A percentile compares a stretch with the other conserved stretches of the same genome.
Evolutionary conservation across 2,113 vertebrate species (phyloP).

Genomic region (Passer domesticus): DNA sequence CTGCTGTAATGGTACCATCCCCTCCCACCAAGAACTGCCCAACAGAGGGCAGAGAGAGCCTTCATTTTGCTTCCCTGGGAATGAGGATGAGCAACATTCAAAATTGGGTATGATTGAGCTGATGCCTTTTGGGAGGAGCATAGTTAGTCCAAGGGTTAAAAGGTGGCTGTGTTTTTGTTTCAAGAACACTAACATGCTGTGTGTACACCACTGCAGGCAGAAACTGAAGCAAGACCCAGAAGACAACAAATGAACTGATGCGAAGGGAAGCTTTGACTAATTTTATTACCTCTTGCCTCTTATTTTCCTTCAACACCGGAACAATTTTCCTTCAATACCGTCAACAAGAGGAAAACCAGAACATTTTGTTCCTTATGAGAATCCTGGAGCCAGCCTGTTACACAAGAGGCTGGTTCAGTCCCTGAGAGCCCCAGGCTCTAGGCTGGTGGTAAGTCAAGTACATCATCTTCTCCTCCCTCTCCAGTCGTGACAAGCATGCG

Average conservation of each 20-base stretch:
- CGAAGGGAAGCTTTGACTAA: background rate
- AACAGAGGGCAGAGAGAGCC: constrained; percentile 30
- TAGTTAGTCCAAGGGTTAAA: background rate
- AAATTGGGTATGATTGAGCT: background rate
- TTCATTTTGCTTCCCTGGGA: background rate
- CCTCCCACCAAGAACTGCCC: background rate
- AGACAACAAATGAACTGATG: background rate
- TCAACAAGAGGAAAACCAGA: background rate
- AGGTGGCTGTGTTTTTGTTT: background rate
- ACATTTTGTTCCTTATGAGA: background rate
- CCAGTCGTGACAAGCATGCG: background rate
- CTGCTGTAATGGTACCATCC: background rate
- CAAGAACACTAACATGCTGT: background rate
- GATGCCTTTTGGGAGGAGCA: background rate
- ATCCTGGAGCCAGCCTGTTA: background rate
- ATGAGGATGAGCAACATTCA: background rate
- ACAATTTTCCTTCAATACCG: too few species aligned
- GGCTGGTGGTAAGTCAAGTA: background rate
- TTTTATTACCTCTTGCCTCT: background rate
- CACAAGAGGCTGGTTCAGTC: background rate
- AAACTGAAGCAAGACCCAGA: background rate
- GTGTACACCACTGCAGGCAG: background rate
- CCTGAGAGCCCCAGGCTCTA: background rate
- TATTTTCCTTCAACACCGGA: too few species aligned
- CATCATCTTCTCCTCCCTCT: background rate